Evolutionary conservation across 1,140 invertebrate genomes (phyloP).

Genomic region (Bilobella aurantiaca): DNA sequence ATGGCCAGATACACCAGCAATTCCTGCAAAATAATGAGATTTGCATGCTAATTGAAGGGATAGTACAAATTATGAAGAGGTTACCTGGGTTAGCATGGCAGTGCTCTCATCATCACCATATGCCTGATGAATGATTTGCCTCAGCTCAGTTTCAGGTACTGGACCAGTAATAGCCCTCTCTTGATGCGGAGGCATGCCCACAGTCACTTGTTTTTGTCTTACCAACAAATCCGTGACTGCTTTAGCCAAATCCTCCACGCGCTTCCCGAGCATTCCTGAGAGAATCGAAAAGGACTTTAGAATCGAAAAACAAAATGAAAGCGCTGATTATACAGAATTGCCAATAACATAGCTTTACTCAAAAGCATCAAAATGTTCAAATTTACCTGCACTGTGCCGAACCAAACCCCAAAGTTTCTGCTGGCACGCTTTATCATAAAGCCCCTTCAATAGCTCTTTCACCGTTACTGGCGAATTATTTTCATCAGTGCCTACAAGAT

Average conservation of each 20-base stretch:
- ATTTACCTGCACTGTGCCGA: constrained; percentile 84
- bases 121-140: constrained; percentile 81
- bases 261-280: constrained; percentile 85
- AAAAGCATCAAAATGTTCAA: too few relatives aligned
- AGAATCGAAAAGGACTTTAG: too few relatives aligned
- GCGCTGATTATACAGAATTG: too few relatives aligned
- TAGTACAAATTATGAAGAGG: too few relatives aligned
- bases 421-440: constrained; percentile 94
- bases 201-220: constrained; percentile 88
- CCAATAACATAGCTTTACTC: too few relatives aligned
- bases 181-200: constrained; percentile 80
- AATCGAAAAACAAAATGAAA: too few relatives aligned
- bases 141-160: constrained; percentile 82
- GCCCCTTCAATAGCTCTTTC: constrained; percentile 78
- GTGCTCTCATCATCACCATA: constrained; percentile 96
- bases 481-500: constrained; percentile 48
- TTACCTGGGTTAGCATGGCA: constrained; percentile 88
- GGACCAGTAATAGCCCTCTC: constrained; percentile 82
- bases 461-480: constrained; percentile 69
- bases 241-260: constrained; percentile 86
- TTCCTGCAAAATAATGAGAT: constrained; percentile 52
- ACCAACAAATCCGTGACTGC: constrained; percentile 94
- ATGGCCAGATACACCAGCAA: constrained; percentile 93
- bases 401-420: constrained; percentile 97
- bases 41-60: too few relatives aligned